These are phyloP conservation scores for Agrochola lota DNA, from an alignment of 2,888 invertebrate species.

Conservation along the genomic window DNA sequence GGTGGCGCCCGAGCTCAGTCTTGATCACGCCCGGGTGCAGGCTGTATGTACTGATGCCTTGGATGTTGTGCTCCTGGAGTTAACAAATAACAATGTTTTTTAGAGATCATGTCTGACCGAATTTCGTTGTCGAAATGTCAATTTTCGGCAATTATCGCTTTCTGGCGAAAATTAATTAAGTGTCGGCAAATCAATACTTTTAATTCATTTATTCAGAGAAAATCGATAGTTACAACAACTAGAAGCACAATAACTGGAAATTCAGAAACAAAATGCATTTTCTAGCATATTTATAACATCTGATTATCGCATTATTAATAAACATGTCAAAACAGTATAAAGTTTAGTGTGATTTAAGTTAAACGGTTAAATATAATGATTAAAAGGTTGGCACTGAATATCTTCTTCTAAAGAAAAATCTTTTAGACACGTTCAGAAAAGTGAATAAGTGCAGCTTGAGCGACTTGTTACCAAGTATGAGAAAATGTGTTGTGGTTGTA, in stretches of 20 bases:
- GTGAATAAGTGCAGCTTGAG: not conserved
- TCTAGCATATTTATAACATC: not conserved
- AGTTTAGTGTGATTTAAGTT: too few relatives aligned
- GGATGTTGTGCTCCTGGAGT: constrained; percentile 82
- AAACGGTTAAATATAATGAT: too few relatives aligned
- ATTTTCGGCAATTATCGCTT: not conserved
- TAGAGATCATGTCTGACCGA: not conserved
- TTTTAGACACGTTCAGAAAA: not conserved
- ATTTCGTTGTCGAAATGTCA: not conserved
- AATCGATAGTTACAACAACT: not conserved
- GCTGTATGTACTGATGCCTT: constrained; percentile 92
- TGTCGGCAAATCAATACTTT: not conserved
- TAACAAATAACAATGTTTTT: not conserved
- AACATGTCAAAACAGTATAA: too few relatives aligned
- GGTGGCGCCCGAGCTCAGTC: constrained; percentile 94
- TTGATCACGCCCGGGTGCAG: constrained; percentile 94
- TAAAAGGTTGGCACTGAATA: too few relatives aligned
- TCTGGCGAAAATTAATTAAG: not conserved
- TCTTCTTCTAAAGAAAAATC: too few relatives aligned
- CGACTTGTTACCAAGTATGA: too few relatives aligned
- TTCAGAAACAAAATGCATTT: too few relatives aligned
- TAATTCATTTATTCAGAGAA: not conserved
- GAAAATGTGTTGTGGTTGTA: not conserved
- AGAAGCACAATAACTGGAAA: not conserved
- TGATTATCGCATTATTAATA: too few relatives aligned